Evolutionary conservation across 2,888 invertebrate species (phyloP), one percentile per base, ranked within the genome.

Genomic region (Cenopis cana): DNA sequence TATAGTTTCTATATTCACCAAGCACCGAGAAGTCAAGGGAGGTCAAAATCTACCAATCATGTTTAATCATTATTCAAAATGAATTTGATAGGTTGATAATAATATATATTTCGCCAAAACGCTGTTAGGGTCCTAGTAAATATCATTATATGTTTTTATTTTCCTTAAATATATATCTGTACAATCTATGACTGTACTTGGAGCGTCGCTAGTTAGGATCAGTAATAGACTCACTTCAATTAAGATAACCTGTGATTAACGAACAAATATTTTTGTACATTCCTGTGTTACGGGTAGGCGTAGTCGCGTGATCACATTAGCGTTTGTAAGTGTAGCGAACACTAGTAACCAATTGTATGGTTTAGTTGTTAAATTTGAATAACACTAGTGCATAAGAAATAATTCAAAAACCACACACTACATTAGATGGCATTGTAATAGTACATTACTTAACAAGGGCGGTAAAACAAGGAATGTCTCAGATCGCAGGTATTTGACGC

Each of bases 231-330:
- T 67, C 57, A 76, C 76, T 81, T 78, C 79, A 81, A 82, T 82
- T 78, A 80, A 73, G 75, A 80, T 76, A 79, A 78, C 84, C 89
- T 91, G 90, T 92, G 90, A 89, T 91, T 85, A 80, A 82, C 82
- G 78, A 86, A 84, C 85, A 85, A 86, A 86, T 91, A 92, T 91
- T 91, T 91, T 90, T 90, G 80, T 92, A 92, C 92, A 93, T 93
- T 93, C 92, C 93, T 90, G 80, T 80, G 82, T 82, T 90, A 92
- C 92, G 92, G 93, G 93, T 93, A 89, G 83, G 77, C 54, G 72
- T 69, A 17, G 54, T 33, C 49, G 55, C 36, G 33, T 38, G 20
- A 17, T 18, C 70, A 70, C 65, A 12, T 52, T 55, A 55, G 66
- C 55, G 52, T 65, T 49, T 56, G 54, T 65, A 61, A 67, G 56